phyloP scores from a whole-genome alignment of 2,797 vertebrate species.

The Luscinia megarhynchos region DNA sequence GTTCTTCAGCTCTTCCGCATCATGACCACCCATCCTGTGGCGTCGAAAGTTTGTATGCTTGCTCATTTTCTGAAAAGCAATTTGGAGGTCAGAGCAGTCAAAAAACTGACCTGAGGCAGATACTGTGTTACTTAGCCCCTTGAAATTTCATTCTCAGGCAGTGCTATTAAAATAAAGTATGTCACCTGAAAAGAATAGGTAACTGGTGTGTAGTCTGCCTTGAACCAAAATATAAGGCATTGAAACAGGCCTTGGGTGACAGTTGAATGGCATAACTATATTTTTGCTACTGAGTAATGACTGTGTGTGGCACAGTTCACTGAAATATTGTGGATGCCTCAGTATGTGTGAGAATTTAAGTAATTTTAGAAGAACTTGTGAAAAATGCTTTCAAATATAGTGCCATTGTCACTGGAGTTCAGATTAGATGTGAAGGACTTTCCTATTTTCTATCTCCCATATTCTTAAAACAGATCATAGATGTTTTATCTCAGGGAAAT shows the following conservation, averaged over 20 bases:
- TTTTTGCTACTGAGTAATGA: neutral
- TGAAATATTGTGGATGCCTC: neutral
- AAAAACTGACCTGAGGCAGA: neutral
- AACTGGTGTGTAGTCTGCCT: neutral
- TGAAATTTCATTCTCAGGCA: neutral
- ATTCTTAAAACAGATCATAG: neutral
- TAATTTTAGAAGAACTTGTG: neutral
- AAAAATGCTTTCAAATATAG: neutral
- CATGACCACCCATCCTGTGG: slow-evolving; percentile 72
- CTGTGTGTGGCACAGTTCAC: neutral
- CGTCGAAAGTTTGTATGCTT: neutral
- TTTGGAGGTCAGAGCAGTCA: slow-evolving; percentile 6
- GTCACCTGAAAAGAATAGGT: neutral
- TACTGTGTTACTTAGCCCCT: neutral
- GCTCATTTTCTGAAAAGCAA: slow-evolving; percentile 80
- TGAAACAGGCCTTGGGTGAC: neutral
- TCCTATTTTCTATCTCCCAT: neutral
- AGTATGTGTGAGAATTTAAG: neutral
- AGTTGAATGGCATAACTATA: neutral
- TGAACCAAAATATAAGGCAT: slow-evolving; percentile 11
- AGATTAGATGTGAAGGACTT: neutral
- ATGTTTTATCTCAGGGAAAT: neutral
- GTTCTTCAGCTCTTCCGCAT: slow-evolving; percentile 77
- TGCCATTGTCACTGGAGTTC: neutral
- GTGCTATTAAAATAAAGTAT: neutral